These are phyloP conservation scores for Drosophila anomelani DNA, from an alignment of 2,888 invertebrate species.

Conservation along the genomic window DNA sequence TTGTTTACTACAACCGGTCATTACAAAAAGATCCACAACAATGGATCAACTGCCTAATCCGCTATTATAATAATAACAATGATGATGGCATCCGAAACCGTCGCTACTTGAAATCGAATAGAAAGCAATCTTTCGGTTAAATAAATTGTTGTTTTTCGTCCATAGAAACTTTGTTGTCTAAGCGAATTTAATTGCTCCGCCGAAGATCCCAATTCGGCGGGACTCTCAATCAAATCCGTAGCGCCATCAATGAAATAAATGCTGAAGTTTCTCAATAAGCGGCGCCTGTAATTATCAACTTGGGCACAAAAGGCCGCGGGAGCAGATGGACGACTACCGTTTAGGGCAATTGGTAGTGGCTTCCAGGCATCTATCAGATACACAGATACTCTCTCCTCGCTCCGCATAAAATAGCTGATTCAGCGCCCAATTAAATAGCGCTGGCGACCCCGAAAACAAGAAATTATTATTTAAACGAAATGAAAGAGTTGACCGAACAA, in stretches of 20 bases:
- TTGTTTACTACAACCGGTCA: constrained; percentile 39
- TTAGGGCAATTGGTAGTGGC: constrained; percentile 76
- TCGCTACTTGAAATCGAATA: constrained; percentile 63
- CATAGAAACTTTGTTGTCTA: constrained; percentile 62
- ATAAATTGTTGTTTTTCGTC: constrained; percentile 17
- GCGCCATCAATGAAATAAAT: constrained; percentile 66
- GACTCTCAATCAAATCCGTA: constrained; percentile 50
- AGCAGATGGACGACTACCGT: constrained; percentile 75
- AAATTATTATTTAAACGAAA: constrained; percentile 45
- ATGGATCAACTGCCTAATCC: constrained; percentile 63
- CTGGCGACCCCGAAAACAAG: constrained; percentile 47
- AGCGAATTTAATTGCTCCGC: constrained; percentile 71
- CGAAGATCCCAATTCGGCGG: constrained; percentile 31
- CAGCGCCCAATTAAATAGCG: constrained; percentile 79
- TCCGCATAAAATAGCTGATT: constrained; percentile 79
- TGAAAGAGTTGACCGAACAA: constrained; percentile 70
- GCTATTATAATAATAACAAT: constrained; percentile 61
- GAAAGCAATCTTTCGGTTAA: constrained; percentile 22
- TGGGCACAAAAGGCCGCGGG: constrained; percentile 57
- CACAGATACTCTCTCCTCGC: constrained; percentile 42
- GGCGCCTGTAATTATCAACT: constrained; percentile 74
- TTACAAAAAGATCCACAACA: constrained; percentile 30
- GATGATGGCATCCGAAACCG: constrained; percentile 64
- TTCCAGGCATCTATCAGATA: constrained; percentile 60
- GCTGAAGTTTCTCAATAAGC: constrained; percentile 64